phyloP scores from a whole-genome alignment of 2,888 invertebrate genomes.

The Folsomia manolachei region DNA sequence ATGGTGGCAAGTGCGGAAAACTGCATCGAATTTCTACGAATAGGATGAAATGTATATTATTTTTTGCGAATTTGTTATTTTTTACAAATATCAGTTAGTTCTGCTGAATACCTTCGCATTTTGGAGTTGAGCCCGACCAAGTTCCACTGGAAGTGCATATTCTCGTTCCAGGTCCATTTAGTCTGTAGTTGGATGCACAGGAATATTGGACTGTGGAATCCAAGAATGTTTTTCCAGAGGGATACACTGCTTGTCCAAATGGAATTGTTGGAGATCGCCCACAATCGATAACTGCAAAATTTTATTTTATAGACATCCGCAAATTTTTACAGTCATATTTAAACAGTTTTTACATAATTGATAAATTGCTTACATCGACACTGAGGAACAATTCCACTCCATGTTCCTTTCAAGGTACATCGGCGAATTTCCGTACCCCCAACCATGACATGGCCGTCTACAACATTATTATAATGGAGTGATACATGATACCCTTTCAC shows the following conservation, averaged over 20 bases:
- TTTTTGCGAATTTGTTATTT: slow-evolving; percentile 1
- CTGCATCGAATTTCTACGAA: slow-evolving; percentile 68
- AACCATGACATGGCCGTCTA: slow-evolving; percentile 70
- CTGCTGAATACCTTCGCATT: no score
- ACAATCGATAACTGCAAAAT: slow-evolving; percentile 90
- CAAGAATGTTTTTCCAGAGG: slow-evolving; percentile 74
- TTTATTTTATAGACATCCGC: slow-evolving; percentile 7
- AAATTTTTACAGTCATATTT: slow-evolving; percentile 1
- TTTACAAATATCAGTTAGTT: slow-evolving; percentile 73
- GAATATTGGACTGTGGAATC: slow-evolving; percentile 76
- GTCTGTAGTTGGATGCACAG: slow-evolving; percentile 65
- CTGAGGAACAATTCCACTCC: slow-evolving; percentile 76
- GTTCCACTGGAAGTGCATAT: slow-evolving; percentile 70
- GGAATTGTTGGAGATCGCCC: slow-evolving; percentile 76
- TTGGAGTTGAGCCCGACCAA: slow-evolving; percentile 81
- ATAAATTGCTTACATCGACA: slow-evolving; percentile 72
- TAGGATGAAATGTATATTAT: not conserved
- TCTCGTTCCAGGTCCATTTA: slow-evolving; percentile 72
- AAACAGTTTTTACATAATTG: slow-evolving; percentile 13
- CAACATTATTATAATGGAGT: not conserved
- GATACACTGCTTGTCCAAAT: slow-evolving; percentile 69
- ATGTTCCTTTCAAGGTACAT: slow-evolving; percentile 75
- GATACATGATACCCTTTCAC: no score
- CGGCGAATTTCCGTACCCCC: slow-evolving; percentile 66
- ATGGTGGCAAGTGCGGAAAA: slow-evolving; percentile 76